Evolutionary conservation across 1,140 invertebrate genomes (phyloP).

Genomic region (Homarus americanus): DNA sequence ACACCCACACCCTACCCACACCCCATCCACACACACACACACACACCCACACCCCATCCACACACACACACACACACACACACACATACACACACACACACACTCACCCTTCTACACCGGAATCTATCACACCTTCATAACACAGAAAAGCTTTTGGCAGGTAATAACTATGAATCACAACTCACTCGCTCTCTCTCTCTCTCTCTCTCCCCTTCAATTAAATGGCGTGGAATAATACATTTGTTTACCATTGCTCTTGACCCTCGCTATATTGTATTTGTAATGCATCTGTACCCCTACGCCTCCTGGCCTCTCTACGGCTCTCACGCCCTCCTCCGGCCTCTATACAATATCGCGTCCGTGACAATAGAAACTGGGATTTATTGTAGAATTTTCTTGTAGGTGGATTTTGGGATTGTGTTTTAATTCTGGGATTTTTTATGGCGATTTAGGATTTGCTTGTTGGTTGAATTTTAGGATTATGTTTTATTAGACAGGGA

Average conservation of each 20-base stretch:
- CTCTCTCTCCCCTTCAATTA: background rate
- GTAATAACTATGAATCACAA: background rate
- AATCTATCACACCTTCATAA: too few relatives aligned
- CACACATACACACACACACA: too few relatives aligned
- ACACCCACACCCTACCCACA: background rate
- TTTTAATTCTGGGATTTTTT: too few relatives aligned
- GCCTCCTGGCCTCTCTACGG: background rate
- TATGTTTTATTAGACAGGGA: too few relatives aligned
- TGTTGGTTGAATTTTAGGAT: too few relatives aligned
- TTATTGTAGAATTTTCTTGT: too few relatives aligned
- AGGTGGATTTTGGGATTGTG: too few relatives aligned
- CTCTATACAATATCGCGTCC: too few relatives aligned
- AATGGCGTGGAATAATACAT: background rate
- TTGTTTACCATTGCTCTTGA: background rate
- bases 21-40: background rate
- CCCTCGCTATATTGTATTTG: background rate
- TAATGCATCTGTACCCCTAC: background rate
- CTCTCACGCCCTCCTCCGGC: background rate
- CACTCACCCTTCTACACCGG: too few relatives aligned
- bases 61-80: too few relatives aligned
- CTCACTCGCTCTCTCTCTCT: background rate
- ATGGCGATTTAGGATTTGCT: too few relatives aligned
- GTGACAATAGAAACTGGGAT: too few relatives aligned
- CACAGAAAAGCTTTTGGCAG: background rate
- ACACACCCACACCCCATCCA: background rate